Conservation (phyloP, 2,113 vertebrate species). For the Aptenodytes forsteri region DNA sequence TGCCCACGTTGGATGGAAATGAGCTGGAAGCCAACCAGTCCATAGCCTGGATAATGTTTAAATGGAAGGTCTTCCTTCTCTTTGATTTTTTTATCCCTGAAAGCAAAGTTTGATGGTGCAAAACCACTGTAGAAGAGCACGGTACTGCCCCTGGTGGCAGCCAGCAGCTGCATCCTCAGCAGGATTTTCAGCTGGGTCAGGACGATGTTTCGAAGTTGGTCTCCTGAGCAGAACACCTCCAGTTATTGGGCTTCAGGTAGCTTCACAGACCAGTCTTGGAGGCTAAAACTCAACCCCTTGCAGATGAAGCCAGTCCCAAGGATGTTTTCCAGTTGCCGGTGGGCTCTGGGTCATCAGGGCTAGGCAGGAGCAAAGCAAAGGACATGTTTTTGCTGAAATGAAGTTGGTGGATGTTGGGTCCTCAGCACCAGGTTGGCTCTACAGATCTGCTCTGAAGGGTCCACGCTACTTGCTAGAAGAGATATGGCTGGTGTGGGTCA, state of each 20-base stretch:
- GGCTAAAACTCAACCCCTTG: neutral
- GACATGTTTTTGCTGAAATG: neutral
- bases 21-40: neutral
- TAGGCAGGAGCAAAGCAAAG: neutral
- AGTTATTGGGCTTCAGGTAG: neutral
- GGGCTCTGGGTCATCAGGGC: neutral
- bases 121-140: accelerated
- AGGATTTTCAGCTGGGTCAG: neutral
- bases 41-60: accelerated
- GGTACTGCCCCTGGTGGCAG: accelerated
- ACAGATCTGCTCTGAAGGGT: neutral
- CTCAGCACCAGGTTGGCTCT: neutral
- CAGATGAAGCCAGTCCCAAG: neutral
- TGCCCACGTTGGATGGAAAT: neutral
- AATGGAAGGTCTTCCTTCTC: neutral
- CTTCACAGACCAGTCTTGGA: neutral
- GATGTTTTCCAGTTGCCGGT: neutral
- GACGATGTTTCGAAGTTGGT: neutral
- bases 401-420: neutral
- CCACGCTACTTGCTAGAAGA: neutral
- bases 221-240: neutral
- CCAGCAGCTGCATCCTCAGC: accelerated
- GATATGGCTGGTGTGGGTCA: neutral
- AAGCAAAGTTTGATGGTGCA: neutral
- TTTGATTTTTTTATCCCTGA: neutral